These are phyloP conservation scores for Siniperca undulata DNA, from an alignment of 2,797 vertebrate species.

Conservation along the genomic window DNA sequence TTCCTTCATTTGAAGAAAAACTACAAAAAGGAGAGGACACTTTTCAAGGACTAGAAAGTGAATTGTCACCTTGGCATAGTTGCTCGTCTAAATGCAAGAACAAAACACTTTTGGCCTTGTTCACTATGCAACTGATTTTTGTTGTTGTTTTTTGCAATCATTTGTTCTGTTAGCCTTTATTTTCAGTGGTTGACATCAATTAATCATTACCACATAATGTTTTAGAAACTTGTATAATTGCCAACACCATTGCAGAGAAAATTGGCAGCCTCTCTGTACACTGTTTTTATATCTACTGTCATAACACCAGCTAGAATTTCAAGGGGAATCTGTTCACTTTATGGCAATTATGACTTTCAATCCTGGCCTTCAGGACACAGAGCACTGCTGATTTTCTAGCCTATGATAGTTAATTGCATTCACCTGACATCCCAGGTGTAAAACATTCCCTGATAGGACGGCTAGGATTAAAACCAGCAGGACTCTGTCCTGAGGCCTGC, in stretches of 20 bases:
- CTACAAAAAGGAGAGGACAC: conserved; percentile 16
- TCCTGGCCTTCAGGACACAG: conserved; percentile 17
- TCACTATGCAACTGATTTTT: background rate
- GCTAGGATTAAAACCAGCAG: conserved; percentile 29
- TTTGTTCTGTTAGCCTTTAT: conserved; percentile 28
- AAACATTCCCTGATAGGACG: conserved; percentile 3
- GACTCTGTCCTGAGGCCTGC: conserved; percentile 25
- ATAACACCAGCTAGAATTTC: conserved; percentile 12
- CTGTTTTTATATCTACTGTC: background rate
- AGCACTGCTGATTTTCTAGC: conserved; percentile 22
- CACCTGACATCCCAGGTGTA: conserved; percentile 39
- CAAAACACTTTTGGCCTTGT: conserved; percentile 19
- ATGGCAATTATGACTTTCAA: conserved; percentile 25
- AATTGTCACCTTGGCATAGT: conserved; percentile 37
- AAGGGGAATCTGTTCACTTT: conserved; percentile 33
- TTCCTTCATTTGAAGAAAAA: conserved; percentile 13
- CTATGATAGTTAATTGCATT: conserved; percentile 32
- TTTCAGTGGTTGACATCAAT: conserved; percentile 19
- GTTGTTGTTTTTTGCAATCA: background rate
- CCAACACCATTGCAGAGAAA: background rate
- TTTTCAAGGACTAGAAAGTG: conserved; percentile 18
- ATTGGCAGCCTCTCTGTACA: background rate
- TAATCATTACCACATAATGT: conserved; percentile 11
- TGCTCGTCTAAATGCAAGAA: conserved; percentile 10
- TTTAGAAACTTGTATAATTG: conserved; percentile 28